Base-by-base conservation (phyloP, 2,797 vertebrate species). In the Chromobotia macracanthus region DNA sequence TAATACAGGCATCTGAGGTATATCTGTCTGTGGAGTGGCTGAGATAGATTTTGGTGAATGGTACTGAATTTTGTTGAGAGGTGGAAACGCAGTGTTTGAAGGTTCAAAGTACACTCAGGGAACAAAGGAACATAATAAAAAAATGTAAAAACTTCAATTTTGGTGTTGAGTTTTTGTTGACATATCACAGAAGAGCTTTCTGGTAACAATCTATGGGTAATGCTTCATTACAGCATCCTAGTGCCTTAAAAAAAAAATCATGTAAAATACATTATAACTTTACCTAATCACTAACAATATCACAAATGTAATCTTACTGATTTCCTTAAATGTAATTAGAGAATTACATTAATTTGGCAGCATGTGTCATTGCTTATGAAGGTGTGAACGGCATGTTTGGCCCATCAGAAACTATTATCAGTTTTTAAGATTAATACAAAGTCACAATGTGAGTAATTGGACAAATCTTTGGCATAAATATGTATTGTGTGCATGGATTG, bases 1-100 rank as follows among this genome's bases (percentile, higher is more conserved):
- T 91, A 93, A 91, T 93, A 92, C 91, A 94, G 93, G 91, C 92
- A 92, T 91, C 89, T 94, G 93, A 94, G 92, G 93, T 94, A 93
- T 93, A 91, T 92, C 83, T 84, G 79, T 87, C 82, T 82, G 87
- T 87, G 87, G 89, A 91, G 82, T 86, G 85, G 81, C 46, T 88
- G 87, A 80, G 56, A 75, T 83, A 78, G 55, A 48, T 79, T 79
- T 80, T 38, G 65, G 72, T 78, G 38, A 75, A 38, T 25, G 21
- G 53, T 19, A 21, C 56, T 41, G 18, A 3, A 35, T 16, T 31
- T 19, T 46, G 67, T 41, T 81, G 81, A 80, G 77, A 44, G 41
- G 41, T 44, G 69, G 53, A 23, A 41, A 75, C 31, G 75, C 60
- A 72, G 64, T 66, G 56, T 65, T 63, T 23, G 46, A 65, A 53